phyloP scores from a whole-genome alignment of 1,140 invertebrate species.

The Nephotettix cincticeps region DNA sequence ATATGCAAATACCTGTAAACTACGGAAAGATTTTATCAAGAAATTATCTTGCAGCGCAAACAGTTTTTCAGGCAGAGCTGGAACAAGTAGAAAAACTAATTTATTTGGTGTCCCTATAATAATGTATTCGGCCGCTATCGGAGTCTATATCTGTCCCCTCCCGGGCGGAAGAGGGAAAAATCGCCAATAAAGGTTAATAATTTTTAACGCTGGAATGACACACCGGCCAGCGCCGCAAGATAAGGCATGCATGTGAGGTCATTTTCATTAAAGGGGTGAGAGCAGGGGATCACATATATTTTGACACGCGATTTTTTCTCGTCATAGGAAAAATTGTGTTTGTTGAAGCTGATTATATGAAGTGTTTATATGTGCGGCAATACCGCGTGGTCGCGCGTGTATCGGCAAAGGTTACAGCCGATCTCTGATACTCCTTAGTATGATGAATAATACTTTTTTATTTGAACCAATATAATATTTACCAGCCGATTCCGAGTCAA shows the following conservation, averaged over 20 bases:
- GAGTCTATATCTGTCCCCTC: slow-evolving; percentile 13
- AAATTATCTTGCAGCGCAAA: slow-evolving; percentile 4
- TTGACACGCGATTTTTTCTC: slow-evolving; percentile 5
- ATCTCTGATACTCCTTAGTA: too few species aligned
- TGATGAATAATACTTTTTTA: too few species aligned
- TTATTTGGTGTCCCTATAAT: slow-evolving; percentile 9
- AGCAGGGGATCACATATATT: slow-evolving; percentile 10
- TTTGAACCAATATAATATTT: too few species aligned
- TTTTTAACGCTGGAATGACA: slow-evolving; percentile 23
- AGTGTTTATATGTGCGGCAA: neutral
- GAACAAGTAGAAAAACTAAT: neutral
- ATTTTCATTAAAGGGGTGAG: slow-evolving; percentile 4
- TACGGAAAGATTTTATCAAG: slow-evolving; percentile 1
- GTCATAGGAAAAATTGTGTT: slow-evolving; percentile 26
- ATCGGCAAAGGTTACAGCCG: too few species aligned
- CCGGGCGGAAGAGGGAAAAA: slow-evolving; percentile 11
- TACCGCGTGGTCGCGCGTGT: too few species aligned
- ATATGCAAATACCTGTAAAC: neutral
- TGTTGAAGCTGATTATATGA: slow-evolving; percentile 7
- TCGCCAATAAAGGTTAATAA: slow-evolving; percentile 28
- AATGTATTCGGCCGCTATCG: slow-evolving; percentile 16
- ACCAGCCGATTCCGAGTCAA: too few species aligned
- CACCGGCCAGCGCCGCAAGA: neutral
- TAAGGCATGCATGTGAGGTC: slow-evolving; percentile 24
- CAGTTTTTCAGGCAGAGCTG: neutral